Base-by-base conservation (phyloP, 2,888 invertebrate genomes). In the Dendrolimus houi region DNA sequence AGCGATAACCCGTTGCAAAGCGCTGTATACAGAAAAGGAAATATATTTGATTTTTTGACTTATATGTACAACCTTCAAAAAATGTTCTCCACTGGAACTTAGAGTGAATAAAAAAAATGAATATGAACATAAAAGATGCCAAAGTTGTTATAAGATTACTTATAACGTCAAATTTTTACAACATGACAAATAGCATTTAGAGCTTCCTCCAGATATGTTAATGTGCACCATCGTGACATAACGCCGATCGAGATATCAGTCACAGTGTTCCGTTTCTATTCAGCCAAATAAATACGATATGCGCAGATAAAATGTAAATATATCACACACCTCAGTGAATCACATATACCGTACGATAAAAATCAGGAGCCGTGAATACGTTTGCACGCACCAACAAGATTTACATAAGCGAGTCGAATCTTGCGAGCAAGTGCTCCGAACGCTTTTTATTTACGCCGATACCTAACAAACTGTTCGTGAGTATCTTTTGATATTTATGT, bases 281-380 rank as follows among this genome's bases (percentile, higher is more conserved):
- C 41, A 56, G 54, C 41, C 54, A 52, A 54, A 57, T 54, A 56
- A 59, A 54, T 53, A 29, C 14, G 47, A 55, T 53, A 58, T 58
- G 58, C 56, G 59, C 56, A 62, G 66, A 69, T 70, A 65, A 69
- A 66, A 70, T 68, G 72, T 71, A 68, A 78, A 77, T 75, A 72
- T 74, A 79, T 79, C 70, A 73, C 63, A 74, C 75, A 76, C 74
- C 68, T 75, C 72, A 72, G 64, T 71, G 70, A 71, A 68, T 78
- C 72, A 65, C 65, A 69, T 65, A 69, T 62, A 67, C 63, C 64
- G 65, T 62, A 62, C 70, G 74, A 75, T 79, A 75, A 77, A 79
- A 79, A 76, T 77, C 78, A 74, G 75, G 60, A 70, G 71, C 71
- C 71, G 77, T 76, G 75, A 79, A 76, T 74, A 77, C 69, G 69